Evolutionary conservation across 2,113 vertebrate species (phyloP), one percentile per base, ranked within the genome.

Genomic region (Chionodraco myersi): DNA sequence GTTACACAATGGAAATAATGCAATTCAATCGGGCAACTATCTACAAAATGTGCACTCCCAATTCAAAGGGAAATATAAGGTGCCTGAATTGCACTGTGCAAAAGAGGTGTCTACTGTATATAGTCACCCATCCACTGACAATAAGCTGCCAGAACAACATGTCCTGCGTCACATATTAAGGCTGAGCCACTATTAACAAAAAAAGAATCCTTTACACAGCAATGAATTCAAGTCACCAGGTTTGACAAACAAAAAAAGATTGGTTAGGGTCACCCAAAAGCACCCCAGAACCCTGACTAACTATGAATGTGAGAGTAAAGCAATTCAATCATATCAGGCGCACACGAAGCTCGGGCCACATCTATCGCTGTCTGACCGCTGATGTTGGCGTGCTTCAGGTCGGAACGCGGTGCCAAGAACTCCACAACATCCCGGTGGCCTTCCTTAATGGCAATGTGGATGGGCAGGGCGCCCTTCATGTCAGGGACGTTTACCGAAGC

Each of bases 371-470:
- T 96, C 71, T 94, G 93, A 4, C 96, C 96, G 1, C 90, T 86
- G 21, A 88, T 36, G 58, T 96, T 96, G 56, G 84, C 88, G 36
- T 95, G 96, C 63, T 93, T 91, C 61, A 98, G 92, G 86, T 97
- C 84, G 1, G 96, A 97, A 5, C 80, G 93, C 0, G 95, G 89
- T 0, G 96, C 96, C 81, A 98, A 87, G 90, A 95, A 97, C 84
- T 92, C 87, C 72, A 97, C 95, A 18, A 96, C 94, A 0, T 95
- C 90, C 0, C 84, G 56, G 80, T 96, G 95, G 56, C 96, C 96
- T 76, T 96, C 96, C 3, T 83, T 86, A 52, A 96, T 89, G 0
- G 97, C 97, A 2, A 97, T 86, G 72, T 98, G 97, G 64, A 97
- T 94, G 6, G 97, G 97, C 16, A 97, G 92, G 0, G 95, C 92